phyloP scores from a whole-genome alignment of 1,140 invertebrate species.

The Idris sp. region DNA sequence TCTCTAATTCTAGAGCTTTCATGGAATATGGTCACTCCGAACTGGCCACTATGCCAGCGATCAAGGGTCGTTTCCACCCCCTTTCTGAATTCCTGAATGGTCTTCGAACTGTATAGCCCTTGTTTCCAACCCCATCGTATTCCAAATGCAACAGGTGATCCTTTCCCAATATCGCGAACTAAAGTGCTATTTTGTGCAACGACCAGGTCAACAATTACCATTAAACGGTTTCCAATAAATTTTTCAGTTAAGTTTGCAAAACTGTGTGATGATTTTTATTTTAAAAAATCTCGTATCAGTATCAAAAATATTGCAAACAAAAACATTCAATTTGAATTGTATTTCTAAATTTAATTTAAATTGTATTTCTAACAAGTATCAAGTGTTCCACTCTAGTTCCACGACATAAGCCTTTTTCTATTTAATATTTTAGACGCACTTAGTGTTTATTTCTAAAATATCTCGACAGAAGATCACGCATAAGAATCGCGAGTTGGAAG shows the following conservation, averaged over 20 bases:
- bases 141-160: constrained; percentile 77
- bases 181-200: constrained; percentile 65
- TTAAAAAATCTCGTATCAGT: no score
- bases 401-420: constrained; percentile 16
- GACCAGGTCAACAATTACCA: constrained; percentile 63
- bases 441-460: constrained; percentile 59
- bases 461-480: constrained; percentile 51
- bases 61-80: constrained; percentile 73
- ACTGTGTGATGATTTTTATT: no score
- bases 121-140: constrained; percentile 76
- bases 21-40: constrained; percentile 69
- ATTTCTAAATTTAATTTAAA: no score
- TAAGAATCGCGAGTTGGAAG: constrained; percentile 65
- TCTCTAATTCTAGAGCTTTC: constrained; percentile 65
- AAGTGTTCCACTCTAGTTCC: no score
- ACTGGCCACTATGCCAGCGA: constrained; percentile 72
- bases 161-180: constrained; percentile 77
- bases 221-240: constrained; percentile 20
- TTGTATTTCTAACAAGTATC: no score
- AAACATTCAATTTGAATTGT: no score
- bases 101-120: constrained; percentile 74
- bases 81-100: constrained; percentile 73
- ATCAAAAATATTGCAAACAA: no score
- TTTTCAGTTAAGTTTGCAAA: no score
- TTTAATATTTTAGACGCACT: constrained; percentile 46